Percentiles rank a stretch among this genome's conserved stretches.
Conservation (phyloP, 2,888 invertebrate species). For the Eilema depressum region DNA sequence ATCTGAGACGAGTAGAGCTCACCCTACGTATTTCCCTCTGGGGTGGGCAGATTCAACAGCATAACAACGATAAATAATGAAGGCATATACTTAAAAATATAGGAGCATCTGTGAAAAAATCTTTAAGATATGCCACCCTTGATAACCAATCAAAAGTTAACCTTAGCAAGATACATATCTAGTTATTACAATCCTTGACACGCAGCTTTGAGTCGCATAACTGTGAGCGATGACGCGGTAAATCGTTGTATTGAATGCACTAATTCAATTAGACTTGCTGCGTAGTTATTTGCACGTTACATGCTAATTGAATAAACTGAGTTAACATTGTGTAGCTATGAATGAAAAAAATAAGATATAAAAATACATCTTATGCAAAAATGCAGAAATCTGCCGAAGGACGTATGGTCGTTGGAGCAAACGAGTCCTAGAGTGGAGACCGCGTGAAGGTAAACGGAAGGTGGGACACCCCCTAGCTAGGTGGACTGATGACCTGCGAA, state of each 20-base stretch:
- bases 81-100: too few relatives aligned
- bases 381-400: too few relatives aligned
- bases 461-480: too few relatives aligned
- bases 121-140: not conserved
- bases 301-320: not conserved
- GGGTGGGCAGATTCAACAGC: too few relatives aligned
- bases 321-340: not conserved
- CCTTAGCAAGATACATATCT: constrained; percentile 23
- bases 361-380: not conserved
- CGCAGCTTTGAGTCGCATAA: constrained; percentile 22
- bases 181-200: constrained; percentile 28
- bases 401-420: too few relatives aligned
- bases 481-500: too few relatives aligned
- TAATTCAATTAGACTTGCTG: constrained; percentile 43
- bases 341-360: not conserved
- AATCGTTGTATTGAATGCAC: constrained; percentile 36
- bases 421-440: too few relatives aligned
- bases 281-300: constrained; percentile 24
- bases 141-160: constrained; percentile 14
- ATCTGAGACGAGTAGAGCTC: too few relatives aligned
- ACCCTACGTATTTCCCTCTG: too few relatives aligned
- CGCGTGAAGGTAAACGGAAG: too few relatives aligned
- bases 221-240: constrained; percentile 33
- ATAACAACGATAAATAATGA: too few relatives aligned
- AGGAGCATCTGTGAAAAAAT: not conserved